Conservation (phyloP, 2,113 vertebrate genomes). For the Amblyopsis rosae region DNA sequence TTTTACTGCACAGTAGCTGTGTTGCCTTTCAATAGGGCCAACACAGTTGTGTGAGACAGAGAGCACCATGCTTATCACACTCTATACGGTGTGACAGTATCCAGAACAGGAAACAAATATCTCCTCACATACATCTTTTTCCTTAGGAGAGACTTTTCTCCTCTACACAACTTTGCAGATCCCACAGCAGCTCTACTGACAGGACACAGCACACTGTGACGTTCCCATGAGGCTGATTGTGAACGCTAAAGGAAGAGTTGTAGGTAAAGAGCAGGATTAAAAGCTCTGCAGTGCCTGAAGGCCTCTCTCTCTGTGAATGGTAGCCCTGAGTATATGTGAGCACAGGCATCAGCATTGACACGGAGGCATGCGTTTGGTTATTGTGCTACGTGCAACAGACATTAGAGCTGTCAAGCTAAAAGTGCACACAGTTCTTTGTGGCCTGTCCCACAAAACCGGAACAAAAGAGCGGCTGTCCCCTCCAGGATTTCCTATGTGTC, state of each 20-base stretch:
- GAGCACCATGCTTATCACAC: constrained; percentile 31
- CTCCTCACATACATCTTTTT: constrained; percentile 45
- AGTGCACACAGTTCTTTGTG: constrained; percentile 38
- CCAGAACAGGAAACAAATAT: constrained; percentile 48
- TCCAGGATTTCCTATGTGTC: constrained; percentile 25
- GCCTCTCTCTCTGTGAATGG: constrained; percentile 46
- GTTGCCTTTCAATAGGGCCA: constrained; percentile 23
- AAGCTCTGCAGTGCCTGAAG: constrained; percentile 37
- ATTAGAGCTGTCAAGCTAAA: constrained; percentile 26
- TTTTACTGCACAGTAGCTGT: constrained; percentile 9
- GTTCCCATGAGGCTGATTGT: constrained; percentile 17
- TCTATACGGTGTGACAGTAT: constrained; percentile 12
- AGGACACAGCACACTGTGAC: constrained; percentile 21
- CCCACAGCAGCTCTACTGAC: constrained; percentile 34
- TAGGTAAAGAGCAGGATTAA: constrained; percentile 25
- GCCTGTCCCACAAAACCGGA: constrained; percentile 2
- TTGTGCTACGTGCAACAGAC: constrained; percentile 14
- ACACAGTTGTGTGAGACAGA: constrained; percentile 5
- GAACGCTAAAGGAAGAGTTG: constrained; percentile 33
- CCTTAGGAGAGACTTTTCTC: constrained; percentile 26
- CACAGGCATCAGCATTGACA: constrained; percentile 27
- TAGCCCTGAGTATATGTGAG: constrained; percentile 43
- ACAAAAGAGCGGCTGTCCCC: constrained; percentile 47
- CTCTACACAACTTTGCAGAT: constrained; percentile 40
- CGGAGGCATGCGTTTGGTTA: constrained; percentile 19